Base-by-base conservation (phyloP, 2,113 vertebrate species). In the Pelecanoides urinatrix region DNA sequence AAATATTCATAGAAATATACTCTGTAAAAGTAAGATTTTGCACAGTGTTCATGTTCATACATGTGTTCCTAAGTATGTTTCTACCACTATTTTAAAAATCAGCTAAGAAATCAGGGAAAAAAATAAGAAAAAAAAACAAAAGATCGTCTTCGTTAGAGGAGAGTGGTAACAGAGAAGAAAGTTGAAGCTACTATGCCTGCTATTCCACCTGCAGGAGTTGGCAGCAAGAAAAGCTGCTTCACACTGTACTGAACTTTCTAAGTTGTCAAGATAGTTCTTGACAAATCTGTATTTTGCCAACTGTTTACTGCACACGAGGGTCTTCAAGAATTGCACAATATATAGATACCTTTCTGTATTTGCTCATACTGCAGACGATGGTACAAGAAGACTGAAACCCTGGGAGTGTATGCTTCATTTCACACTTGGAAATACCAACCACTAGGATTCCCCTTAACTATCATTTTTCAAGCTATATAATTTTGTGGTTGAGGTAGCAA, bases 401-500 rank as follows among this genome's bases (percentile, higher is more conserved):
- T 77, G 36, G 47, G 25, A 95, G 19, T 62, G 88, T 86, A 91
- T 94, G 83, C 26, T 93, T 73, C 58, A 32, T 90, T 55, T 87
- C 70, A 91, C 3, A 36, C 62, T 88, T 88, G 47, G 32, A 96
- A 93, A 86, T 83, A 83, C 22, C 66, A 96, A 82, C 52, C 38
- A 82, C 47, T 65, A 86, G 50, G 75, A 93, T 86, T 84, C 45
- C 58, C 65, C 50, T 82, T 88, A 94, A 88, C 61, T 84, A 73
- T 61, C 10, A 13, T 77, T 88, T 94, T 83, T 92, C 78, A 90
- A 86, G 53, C 30, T 76, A 36, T 32, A 71, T 95, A 61, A 85
- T 87, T 88, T 84, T 92, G 45, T 94, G 82, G 62, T 62, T 95
- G 82, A 96, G 42, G 62, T 96, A 93, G 75, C 53, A 93, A 92